Conservation (phyloP, 2,888 invertebrate genomes). For the Eristalis arbustorum region DNA sequence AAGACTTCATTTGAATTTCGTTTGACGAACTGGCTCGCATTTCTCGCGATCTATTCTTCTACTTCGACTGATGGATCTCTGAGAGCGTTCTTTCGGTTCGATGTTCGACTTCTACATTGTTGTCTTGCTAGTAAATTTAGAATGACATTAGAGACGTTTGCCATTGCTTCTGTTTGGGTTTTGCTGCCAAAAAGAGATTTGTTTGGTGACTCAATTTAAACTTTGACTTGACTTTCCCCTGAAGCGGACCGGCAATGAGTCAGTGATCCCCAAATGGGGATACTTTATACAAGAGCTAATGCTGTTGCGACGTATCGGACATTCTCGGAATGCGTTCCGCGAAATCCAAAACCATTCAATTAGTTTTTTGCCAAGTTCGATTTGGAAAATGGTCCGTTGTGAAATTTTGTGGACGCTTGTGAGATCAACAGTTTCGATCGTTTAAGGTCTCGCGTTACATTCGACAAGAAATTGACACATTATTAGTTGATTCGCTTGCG, state of each 20-base stretch:
- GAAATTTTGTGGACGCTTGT: too few relatives aligned
- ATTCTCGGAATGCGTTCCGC: not conserved
- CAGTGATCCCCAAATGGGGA: constrained; percentile 2
- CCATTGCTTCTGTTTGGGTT: not conserved
- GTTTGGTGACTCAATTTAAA: constrained; percentile 31
- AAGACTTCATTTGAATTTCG: constrained; percentile 1
- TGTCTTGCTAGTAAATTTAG: constrained; percentile 7
- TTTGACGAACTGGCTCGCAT: not conserved
- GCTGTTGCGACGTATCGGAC: not conserved
- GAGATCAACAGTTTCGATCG: too few relatives aligned
- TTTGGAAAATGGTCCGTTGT: too few relatives aligned
- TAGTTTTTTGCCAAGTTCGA: too few relatives aligned
- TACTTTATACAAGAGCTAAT: not conserved
- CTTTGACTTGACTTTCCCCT: not conserved
- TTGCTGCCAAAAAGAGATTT: constrained; percentile 3
- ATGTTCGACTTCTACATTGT: constrained; percentile 31
- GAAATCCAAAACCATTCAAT: not conserved
- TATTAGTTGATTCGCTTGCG: too few relatives aligned
- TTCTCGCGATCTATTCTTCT: not conserved
- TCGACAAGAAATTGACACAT: too few relatives aligned
- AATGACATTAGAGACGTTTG: constrained; percentile 20
- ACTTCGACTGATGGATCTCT: not conserved
- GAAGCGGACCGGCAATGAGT: constrained; percentile 3
- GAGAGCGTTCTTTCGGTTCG: not conserved
- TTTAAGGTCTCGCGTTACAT: too few relatives aligned